A percentile compares a stretch with the other conserved stretches of the same genome.
Evolutionary conservation across 2,113 vertebrate genomes (phyloP).

Genomic region (Acrocephalus kingi): DNA sequence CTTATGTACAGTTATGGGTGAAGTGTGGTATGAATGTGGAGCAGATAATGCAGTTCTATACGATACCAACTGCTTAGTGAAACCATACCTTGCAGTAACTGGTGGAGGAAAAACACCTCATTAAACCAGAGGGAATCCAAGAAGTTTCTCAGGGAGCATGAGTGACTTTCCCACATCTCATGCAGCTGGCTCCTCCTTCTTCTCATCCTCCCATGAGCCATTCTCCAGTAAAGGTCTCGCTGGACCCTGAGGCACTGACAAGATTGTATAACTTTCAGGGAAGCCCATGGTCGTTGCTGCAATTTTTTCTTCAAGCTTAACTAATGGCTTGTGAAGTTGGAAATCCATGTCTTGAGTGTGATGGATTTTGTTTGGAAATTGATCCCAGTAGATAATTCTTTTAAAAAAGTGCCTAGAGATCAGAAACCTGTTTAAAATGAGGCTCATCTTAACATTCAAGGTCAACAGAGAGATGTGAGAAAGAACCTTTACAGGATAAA

Average conservation of each 20-base stretch:
- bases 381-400: slow-evolving; percentile 16
- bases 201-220: neutral
- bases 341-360: neutral
- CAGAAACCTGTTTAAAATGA: slow-evolving; percentile 27
- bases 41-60: neutral
- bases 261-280: neutral
- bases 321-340: slow-evolving; percentile 53
- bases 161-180: neutral
- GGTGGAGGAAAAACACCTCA: neutral
- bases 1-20: neutral
- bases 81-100: neutral
- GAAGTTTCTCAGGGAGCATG: neutral
- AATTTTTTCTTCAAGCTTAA: slow-evolving; percentile 63
- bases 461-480: neutral
- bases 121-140: neutral
- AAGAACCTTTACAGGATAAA: neutral
- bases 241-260: neutral
- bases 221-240: neutral
- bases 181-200: neutral
- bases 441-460: neutral
- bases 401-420: slow-evolving; percentile 28
- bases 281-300: neutral
- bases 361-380: slow-evolving; percentile 66
- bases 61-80: neutral
- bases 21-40: neutral